Evolutionary conservation across 2,113 vertebrate species (phyloP).

Genomic region (Callipepla californica): DNA sequence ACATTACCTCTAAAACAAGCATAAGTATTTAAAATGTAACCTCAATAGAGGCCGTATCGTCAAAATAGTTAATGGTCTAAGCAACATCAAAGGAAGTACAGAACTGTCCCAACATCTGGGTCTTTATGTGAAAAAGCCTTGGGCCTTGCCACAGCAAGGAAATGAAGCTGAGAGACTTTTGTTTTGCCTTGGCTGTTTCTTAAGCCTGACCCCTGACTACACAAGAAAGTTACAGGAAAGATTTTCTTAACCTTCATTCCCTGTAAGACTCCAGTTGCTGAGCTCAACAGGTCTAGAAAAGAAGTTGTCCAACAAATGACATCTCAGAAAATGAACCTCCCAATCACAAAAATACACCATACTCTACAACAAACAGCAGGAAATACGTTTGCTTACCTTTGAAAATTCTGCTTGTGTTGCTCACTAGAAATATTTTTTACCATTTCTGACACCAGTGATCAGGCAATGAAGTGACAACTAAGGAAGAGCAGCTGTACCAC

Average conservation of each 20-base stretch:
- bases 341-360: not conserved
- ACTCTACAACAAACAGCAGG: not conserved
- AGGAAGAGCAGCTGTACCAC: not conserved
- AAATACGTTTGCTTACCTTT: constrained; percentile 12
- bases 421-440: not conserved
- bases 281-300: not conserved
- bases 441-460: not conserved
- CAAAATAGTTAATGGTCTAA: not conserved
- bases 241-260: not conserved
- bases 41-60: not conserved
- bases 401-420: not conserved
- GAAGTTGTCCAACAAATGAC: not conserved
- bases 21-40: constrained; percentile 1
- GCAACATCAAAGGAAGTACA: not conserved
- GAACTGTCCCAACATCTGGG: not conserved
- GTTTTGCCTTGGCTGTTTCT: not conserved
- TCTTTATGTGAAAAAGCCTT: not conserved
- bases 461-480: not conserved
- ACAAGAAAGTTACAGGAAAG: not conserved
- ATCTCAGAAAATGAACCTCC: constrained; percentile 24
- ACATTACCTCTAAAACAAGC: not conserved
- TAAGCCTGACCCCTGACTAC: not conserved
- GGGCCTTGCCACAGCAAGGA: not conserved
- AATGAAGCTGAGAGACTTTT: not conserved
- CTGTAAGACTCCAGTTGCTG: constrained; percentile 1